Evolutionary conservation across 2,888 invertebrate genomes (phyloP).

Genomic region (Eutolmus rufibarbis): DNA sequence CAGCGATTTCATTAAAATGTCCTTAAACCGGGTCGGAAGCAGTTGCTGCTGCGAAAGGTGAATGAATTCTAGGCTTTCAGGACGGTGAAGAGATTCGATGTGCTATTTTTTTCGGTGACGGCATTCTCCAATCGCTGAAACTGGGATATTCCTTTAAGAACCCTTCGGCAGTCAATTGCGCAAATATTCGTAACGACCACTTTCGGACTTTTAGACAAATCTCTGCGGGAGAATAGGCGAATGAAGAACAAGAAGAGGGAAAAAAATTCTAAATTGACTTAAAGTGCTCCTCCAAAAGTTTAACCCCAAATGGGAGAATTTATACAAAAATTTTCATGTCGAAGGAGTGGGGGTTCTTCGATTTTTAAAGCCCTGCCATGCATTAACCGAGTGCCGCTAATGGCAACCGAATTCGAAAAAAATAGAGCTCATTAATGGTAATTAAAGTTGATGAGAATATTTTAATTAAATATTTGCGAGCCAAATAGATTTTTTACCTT

Average conservation of each 20-base stretch:
- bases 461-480: background rate
- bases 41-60: background rate
- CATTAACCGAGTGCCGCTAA: background rate
- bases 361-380: background rate
- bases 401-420: background rate
- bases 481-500: background rate
- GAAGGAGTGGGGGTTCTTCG: background rate
- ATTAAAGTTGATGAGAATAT: background rate
- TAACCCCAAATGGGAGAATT: background rate
- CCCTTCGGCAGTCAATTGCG: background rate
- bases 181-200: background rate
- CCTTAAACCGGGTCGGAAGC: background rate
- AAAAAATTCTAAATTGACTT: background rate
- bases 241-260: background rate
- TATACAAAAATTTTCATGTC: background rate
- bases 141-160: background rate
- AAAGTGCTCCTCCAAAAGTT: background rate
- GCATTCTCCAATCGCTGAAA: background rate
- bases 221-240: background rate
- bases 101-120: background rate
- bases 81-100: background rate
- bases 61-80: background rate
- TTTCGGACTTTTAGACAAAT: background rate
- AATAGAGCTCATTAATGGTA: background rate
- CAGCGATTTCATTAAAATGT: background rate